A percentile compares a stretch with the other conserved stretches of the same genome.
Evolutionary conservation across 2,888 invertebrate species (phyloP).

Genomic region (Ormyrus thymus): DNA sequence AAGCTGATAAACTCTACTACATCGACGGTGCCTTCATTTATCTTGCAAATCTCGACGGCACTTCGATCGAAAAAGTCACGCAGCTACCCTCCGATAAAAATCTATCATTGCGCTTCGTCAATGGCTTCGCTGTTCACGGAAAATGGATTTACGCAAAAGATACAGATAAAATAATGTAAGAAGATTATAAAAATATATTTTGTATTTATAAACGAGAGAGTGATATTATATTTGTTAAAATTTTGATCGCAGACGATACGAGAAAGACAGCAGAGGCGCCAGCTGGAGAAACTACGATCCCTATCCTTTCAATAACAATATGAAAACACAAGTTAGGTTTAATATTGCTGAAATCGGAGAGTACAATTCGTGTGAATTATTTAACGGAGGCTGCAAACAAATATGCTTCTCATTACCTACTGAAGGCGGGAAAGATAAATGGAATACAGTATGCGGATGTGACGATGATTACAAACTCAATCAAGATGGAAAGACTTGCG

Average conservation of each 20-base stretch:
- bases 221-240: neutral
- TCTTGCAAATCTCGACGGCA: neutral
- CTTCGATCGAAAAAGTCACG: neutral
- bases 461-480: neutral
- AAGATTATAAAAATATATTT: no score
- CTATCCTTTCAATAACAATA: neutral
- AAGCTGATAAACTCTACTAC: neutral
- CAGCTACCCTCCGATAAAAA: neutral
- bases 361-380: neutral
- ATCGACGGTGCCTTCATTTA: neutral
- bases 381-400: neutral
- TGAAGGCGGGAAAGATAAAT: no score
- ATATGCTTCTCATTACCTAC: neutral
- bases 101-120: neutral
- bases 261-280: neutral
- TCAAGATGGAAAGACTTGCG: neutral
- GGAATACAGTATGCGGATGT: neutral
- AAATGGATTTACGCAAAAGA: conserved; percentile 3
- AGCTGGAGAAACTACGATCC: neutral
- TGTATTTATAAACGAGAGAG: neutral
- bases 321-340: neutral
- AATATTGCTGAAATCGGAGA: neutral
- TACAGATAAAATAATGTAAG: neutral
- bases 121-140: conserved; percentile 2
- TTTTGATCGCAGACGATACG: neutral